phyloP scores from a whole-genome alignment of 2,888 invertebrate species.

The Drosophila paranaensis region DNA sequence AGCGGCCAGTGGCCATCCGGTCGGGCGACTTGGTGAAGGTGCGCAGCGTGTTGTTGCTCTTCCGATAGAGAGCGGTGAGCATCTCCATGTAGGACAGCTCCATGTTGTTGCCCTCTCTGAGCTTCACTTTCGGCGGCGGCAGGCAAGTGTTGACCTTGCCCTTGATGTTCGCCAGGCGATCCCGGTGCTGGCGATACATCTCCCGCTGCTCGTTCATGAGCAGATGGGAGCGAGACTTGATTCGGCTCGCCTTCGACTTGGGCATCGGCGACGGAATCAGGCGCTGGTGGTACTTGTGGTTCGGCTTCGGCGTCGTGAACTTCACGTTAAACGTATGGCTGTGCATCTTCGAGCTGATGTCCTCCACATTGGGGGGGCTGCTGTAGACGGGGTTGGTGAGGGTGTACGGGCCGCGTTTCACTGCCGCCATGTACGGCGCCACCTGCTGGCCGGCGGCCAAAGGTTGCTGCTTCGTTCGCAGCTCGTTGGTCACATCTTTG shows the following conservation, averaged over 20 bases:
- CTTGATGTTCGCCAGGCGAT: slow-evolving; percentile 71
- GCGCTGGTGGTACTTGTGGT: slow-evolving; percentile 56
- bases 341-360: slow-evolving; percentile 28
- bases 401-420: slow-evolving; percentile 56
- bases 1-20: slow-evolving; percentile 65
- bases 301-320: slow-evolving; percentile 30
- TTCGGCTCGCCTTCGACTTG: background rate
- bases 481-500: slow-evolving; percentile 37
- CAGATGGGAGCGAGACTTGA: slow-evolving; percentile 49
- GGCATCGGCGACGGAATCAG: slow-evolving; percentile 39
- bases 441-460: slow-evolving; percentile 5
- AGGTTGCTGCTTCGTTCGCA: slow-evolving; percentile 1
- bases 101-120: slow-evolving; percentile 58
- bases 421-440: slow-evolving; percentile 54
- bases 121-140: slow-evolving; percentile 50
- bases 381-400: slow-evolving; percentile 57
- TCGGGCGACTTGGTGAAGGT: slow-evolving; percentile 69
- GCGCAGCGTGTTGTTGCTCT: slow-evolving; percentile 54
- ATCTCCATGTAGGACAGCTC: slow-evolving; percentile 75
- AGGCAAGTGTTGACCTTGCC: slow-evolving; percentile 64
- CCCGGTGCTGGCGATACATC: slow-evolving; percentile 70
- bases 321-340: slow-evolving; percentile 65
- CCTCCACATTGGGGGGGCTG: slow-evolving; percentile 22
- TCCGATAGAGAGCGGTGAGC: slow-evolving; percentile 68
- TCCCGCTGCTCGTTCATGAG: slow-evolving; percentile 57